phyloP scores from a whole-genome alignment of 1,140 invertebrate species.

The Zaprionus davidi region DNA sequence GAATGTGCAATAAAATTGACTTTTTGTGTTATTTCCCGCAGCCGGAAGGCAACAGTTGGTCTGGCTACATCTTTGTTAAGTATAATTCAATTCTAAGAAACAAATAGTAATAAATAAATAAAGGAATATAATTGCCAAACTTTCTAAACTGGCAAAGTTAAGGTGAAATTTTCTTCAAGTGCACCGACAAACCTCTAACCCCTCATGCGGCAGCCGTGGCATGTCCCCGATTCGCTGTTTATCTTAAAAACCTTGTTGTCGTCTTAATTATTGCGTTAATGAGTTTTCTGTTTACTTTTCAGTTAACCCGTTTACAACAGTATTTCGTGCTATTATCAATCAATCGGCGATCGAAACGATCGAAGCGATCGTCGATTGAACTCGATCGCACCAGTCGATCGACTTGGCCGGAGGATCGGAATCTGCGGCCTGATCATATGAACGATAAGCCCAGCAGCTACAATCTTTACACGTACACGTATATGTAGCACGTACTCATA shows the following conservation, averaged over 20 bases:
- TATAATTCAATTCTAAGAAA: too few species aligned
- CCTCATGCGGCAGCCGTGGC: constrained; percentile 33
- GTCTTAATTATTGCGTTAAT: constrained; percentile 84
- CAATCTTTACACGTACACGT: constrained; percentile 46
- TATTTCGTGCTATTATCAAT: constrained; percentile 82
- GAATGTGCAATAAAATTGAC: too few species aligned
- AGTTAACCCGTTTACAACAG: constrained; percentile 71
- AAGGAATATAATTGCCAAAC: background rate
- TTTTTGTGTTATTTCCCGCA: too few species aligned
- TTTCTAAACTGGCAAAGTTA: background rate
- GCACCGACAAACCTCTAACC: constrained; percentile 30
- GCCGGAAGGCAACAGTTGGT: too few species aligned
- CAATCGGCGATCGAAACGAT: constrained; percentile 71
- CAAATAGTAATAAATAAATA: too few species aligned
- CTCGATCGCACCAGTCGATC: constrained; percentile 49
- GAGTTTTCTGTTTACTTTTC: constrained; percentile 79
- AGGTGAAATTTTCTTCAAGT: constrained; percentile 3
- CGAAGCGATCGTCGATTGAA: constrained; percentile 55
- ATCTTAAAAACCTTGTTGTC: constrained; percentile 84
- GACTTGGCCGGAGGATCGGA: constrained; percentile 45
- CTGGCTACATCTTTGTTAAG: too few species aligned
- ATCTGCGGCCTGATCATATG: constrained; percentile 67
- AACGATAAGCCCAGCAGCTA: constrained; percentile 72
- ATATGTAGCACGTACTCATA: background rate
- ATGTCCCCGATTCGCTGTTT: constrained; percentile 67